Evolutionary conservation across 2,113 vertebrate genomes (phyloP).

Genomic region (Heliornis fulica): DNA sequence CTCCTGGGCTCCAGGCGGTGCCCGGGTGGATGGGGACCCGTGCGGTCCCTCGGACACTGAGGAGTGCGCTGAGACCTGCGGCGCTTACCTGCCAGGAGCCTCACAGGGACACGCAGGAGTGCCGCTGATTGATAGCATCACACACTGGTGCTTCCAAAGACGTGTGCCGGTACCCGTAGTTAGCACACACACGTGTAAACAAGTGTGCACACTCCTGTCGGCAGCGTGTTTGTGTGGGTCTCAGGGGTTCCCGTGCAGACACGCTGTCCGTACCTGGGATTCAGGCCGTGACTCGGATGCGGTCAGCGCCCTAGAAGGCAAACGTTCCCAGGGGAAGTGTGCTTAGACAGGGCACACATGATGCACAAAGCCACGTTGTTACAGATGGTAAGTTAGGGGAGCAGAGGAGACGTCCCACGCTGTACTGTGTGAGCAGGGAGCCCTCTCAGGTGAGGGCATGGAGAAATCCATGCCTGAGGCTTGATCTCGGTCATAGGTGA

Average conservation of each 20-base stretch:
- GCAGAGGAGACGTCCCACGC: not conserved
- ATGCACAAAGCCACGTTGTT: not conserved
- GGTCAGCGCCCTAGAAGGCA: fast-evolving
- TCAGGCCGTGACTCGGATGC: fast-evolving
- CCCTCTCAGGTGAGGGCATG: fast-evolving
- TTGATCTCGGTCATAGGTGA: not conserved
- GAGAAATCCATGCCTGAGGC: not conserved
- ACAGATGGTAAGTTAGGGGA: not conserved
- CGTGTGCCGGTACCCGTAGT: not conserved
- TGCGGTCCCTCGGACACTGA: not conserved
- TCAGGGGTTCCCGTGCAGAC: not conserved
- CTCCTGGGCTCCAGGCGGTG: not conserved
- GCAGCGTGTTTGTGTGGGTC: not conserved
- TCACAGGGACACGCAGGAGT: not conserved
- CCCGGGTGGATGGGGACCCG: not conserved
- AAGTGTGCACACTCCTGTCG: not conserved
- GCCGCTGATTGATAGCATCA: not conserved
- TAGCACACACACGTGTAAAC: not conserved
- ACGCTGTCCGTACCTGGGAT: fast-evolving
- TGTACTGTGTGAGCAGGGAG: not conserved
- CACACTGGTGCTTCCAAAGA: not conserved
- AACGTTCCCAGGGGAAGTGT: not conserved
- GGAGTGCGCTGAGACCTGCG: not conserved
- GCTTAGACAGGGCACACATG: fast-evolving
- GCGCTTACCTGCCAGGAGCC: not conserved